Evolutionary conservation across 2,888 invertebrate genomes (phyloP), one percentile per base, ranked within the genome.

Genomic region (Tiliacea citrago): DNA sequence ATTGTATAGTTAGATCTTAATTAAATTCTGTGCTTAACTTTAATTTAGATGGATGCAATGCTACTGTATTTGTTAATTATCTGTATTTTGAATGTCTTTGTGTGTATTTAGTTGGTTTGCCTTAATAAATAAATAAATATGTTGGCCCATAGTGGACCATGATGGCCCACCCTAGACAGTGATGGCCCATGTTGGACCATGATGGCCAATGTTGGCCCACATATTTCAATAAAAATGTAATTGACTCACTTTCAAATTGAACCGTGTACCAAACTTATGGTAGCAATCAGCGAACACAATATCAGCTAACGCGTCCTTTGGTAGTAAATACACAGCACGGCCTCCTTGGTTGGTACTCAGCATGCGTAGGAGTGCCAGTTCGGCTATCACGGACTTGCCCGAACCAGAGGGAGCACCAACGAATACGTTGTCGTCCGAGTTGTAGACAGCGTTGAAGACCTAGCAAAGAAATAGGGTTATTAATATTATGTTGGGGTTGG

Each of bases 361-460:
- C 91, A 99, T 96, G 65, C 99, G 97, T 85, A 99, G 97, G 35
- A 99, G 98, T 0, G 99, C 99, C 94, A 99, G 98, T 93, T 99
- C 99, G 0, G 99, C 99, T 72, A 99, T 98, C 18, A 99, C 98
- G 0, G 99, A 99, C 96, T 99, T 99, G 1, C 98, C 98, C 0
- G 99, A 98, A 1, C 99, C 99, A 0, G 98, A 98, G 0, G 99
- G 99, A 0, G 99, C 99, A 0, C 99, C 99, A 78, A 99, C 98
- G 93, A 99, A 99, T 13, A 99, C 98, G 94, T 99, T 99, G 92
- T 99, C 99, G 92, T 99, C 99, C 3, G 98, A 98, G 93, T 99
- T 99, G 96, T 99, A 99, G 0, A 99, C 98, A 0, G 99, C 99
- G 93, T 99, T 99, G 96, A 99, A 99, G 10, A 99, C 99, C 97